Conservation (phyloP, 1,140 invertebrate genomes). For the Caenorhabditis inopinata region DNA sequence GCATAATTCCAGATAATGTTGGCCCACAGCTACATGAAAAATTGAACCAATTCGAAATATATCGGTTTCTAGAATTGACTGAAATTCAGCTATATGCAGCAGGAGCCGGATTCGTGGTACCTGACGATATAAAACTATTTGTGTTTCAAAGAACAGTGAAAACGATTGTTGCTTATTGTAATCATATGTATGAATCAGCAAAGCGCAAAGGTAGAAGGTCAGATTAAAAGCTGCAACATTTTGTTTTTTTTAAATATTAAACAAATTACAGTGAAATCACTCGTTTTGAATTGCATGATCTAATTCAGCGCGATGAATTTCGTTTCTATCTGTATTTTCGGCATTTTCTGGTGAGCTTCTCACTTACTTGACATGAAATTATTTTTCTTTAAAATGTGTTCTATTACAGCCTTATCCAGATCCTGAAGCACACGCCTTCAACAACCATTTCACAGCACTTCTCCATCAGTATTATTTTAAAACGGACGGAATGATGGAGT, state of each 20-base stretch:
- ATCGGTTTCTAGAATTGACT: too few relatives aligned
- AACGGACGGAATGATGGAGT: too few relatives aligned
- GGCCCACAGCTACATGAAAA: too few relatives aligned
- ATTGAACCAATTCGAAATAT: too few relatives aligned
- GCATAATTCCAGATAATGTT: too few relatives aligned
- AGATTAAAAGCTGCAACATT: too few relatives aligned
- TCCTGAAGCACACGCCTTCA: too few relatives aligned
- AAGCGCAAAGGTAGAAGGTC: background rate
- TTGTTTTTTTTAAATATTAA: background rate
- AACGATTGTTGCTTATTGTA: background rate
- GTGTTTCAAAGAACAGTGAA: background rate
- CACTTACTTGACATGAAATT: too few relatives aligned
- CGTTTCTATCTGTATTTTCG: background rate
- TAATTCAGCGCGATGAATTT: background rate
- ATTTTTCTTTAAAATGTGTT: too few relatives aligned
- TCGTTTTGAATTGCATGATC: background rate
- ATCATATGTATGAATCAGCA: background rate
- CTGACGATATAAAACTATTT: background rate
- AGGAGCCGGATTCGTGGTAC: background rate
- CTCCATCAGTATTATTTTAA: too few relatives aligned
- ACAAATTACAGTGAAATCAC: background rate
- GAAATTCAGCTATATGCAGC: background rate
- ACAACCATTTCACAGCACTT: too few relatives aligned
- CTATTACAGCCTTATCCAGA: too few relatives aligned
- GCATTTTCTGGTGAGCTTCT: background rate